phyloP scores from a whole-genome alignment of 2,797 vertebrate genomes.

The Borostomias antarcticus region DNA sequence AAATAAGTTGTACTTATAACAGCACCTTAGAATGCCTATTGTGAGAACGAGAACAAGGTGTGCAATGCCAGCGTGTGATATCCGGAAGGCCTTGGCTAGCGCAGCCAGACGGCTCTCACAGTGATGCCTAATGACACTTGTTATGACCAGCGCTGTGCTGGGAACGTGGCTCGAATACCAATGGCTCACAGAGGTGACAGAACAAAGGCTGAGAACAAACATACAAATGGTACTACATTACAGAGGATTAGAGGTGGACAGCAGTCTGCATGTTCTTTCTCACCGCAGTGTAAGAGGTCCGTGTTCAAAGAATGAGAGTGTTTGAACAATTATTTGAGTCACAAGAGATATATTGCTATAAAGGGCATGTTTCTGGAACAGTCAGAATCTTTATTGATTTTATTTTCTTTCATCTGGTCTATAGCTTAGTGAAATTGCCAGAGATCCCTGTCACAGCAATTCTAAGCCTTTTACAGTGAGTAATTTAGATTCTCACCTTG shows the following conservation, averaged over 20 bases:
- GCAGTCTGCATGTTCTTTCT: background rate
- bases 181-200: background rate
- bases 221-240: background rate
- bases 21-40: too few relatives aligned
- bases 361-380: background rate
- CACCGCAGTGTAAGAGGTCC: too few relatives aligned
- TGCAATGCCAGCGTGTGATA: slow-evolving; percentile 10
- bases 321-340: background rate
- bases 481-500: background rate
- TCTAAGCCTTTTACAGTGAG: background rate
- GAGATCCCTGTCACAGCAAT: background rate
- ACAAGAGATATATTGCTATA: background rate
- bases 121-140: slow-evolving; percentile 12
- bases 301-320: background rate
- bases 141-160: background rate
- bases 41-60: too few relatives aligned
- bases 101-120: background rate
- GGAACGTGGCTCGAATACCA: slow-evolving; percentile 8
- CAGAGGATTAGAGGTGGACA: too few relatives aligned
- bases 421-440: background rate
- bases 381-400: background rate
- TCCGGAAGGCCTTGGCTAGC: background rate
- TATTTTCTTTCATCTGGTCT: background rate
- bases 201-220: background rate
- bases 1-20: too few relatives aligned